phyloP scores from a whole-genome alignment of 2,113 vertebrate species.

The Sterna hirundo region DNA sequence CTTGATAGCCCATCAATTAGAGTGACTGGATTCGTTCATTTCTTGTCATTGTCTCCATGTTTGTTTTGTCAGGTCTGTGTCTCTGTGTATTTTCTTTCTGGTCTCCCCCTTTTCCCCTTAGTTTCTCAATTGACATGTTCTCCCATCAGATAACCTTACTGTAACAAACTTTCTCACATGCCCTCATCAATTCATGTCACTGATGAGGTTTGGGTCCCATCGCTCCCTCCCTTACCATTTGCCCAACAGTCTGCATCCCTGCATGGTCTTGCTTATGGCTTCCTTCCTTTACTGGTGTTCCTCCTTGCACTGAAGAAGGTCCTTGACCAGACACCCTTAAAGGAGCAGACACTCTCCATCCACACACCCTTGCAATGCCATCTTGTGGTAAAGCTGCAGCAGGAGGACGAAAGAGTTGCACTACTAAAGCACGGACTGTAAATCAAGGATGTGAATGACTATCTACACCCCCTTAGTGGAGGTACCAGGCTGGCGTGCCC shows the following conservation, averaged over 20 bases:
- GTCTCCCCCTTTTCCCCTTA: neutral
- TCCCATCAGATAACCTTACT: neutral
- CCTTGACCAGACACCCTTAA: neutral
- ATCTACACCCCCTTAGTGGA: neutral
- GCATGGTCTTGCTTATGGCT: neutral
- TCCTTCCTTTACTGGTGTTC: neutral
- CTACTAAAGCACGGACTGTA: neutral
- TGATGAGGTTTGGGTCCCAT: neutral
- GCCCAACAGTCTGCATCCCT: neutral
- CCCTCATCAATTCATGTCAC: neutral
- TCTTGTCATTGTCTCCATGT: fast-evolving
- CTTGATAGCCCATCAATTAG: neutral
- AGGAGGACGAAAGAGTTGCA: neutral
- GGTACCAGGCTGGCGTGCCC: no score
- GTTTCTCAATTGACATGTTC: neutral
- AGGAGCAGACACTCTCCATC: neutral
- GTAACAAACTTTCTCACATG: neutral
- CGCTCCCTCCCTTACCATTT: neutral
- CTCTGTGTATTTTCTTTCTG: neutral
- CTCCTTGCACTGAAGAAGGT: neutral
- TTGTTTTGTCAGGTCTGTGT: neutral
- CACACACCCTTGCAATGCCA: neutral
- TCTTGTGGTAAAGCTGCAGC: neutral
- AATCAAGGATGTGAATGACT: neutral
- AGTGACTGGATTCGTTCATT: neutral